Evolutionary conservation across 2,888 invertebrate species (phyloP), one percentile per base, ranked within the genome.

Genomic region (Tanaodytes sp.): DNA sequence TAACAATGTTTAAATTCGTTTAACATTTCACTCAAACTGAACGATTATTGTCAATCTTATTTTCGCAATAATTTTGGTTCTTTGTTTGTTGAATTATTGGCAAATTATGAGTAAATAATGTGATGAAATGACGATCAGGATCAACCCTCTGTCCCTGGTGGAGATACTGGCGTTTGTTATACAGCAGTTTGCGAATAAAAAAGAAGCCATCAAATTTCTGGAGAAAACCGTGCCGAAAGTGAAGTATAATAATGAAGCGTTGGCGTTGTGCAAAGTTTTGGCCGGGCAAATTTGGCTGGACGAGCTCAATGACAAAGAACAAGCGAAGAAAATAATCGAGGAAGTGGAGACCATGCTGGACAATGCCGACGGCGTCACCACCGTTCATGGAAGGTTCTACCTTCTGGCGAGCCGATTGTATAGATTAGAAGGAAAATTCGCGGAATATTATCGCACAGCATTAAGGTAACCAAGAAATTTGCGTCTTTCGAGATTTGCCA

Each of bases 341-440:
- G 93, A 95, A 75, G 90, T 96, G 9, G 94, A 95, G 77, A 90
- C 89, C 18, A 90, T 93, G 12, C 86, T 98, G 12, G 96, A 97
- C 77, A 92, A 93, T 75, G 91, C 95, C 0, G 96, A 97, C 80
- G 97, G 97, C 19, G 92, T 98, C 2, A 96, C 96, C 0, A 89
- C 95, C 0, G 97, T 98, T 0, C 98, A 98, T 81, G 96, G 96
- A 19, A 89, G 95, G 79, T 98, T 95, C 85, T 98, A 97, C 81
- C 91, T 96, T 75, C 87, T 98, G 1, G 96, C 97, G 2, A 95
- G 96, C 1, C 93, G 96, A 76, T 94, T 97, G 79, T 96, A 97
- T 84, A 88, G 91, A 71, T 88, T 92, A 20, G 91, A 92, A 78
- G 96, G 96, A 0, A 93, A 96, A 76, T 95, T 97, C 86, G 94